Evolutionary conservation across 2,888 invertebrate genomes (phyloP).

Genomic region (Onchidella celtica): DNA sequence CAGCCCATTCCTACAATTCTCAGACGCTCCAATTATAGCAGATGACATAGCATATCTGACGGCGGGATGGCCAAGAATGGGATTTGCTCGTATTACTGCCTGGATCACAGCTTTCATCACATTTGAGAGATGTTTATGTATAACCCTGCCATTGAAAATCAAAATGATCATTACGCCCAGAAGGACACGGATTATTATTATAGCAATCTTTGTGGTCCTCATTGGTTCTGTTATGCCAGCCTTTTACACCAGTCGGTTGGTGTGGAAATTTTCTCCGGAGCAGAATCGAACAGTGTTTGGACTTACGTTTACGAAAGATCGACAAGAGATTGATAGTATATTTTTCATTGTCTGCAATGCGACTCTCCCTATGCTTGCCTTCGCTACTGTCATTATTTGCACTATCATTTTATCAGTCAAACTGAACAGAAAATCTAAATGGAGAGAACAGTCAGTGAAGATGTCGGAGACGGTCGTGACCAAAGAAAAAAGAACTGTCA

Average conservation of each 20-base stretch:
- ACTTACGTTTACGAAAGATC: too few relatives aligned
- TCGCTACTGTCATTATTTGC: constrained; percentile 2
- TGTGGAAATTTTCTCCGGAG: background rate
- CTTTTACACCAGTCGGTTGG: background rate
- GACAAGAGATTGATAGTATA: background rate
- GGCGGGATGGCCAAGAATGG: background rate
- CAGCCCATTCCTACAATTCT: background rate
- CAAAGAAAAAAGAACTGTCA: background rate
- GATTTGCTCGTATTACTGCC: background rate
- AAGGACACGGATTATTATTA: background rate
- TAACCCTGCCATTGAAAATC: background rate
- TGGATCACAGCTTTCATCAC: background rate
- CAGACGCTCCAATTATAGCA: background rate
- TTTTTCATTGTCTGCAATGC: background rate
- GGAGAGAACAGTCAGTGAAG: background rate
- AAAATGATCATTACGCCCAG: background rate
- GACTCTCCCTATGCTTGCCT: background rate
- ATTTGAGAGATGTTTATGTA: background rate
- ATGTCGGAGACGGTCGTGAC: background rate
- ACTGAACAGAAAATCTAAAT: background rate
- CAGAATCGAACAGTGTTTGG: background rate
- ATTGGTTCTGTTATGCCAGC: background rate
- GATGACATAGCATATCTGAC: background rate
- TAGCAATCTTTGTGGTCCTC: background rate
- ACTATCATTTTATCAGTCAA: background rate